A percentile compares a stretch with the other conserved stretches of the same genome.
Evolutionary conservation across 2,113 vertebrate genomes (phyloP).

Genomic region (Proteles cristata): DNA sequence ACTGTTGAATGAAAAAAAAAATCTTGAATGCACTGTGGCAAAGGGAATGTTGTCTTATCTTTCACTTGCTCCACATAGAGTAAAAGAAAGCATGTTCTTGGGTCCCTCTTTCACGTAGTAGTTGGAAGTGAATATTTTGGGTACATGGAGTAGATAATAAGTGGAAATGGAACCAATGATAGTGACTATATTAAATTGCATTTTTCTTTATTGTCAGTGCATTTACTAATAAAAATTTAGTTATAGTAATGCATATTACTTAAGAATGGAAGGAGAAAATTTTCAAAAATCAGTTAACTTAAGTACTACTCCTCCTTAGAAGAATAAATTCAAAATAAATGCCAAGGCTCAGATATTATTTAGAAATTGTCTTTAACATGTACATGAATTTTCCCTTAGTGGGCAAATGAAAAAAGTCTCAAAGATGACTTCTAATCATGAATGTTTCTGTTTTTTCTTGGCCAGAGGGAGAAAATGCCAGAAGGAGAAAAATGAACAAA

Average conservation of each 20-base stretch:
- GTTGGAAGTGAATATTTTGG: not conserved
- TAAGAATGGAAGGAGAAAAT: constrained; percentile 21
- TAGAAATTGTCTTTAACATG: not conserved
- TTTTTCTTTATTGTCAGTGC: not conserved
- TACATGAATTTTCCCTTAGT: constrained; percentile 52
- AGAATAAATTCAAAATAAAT: constrained; percentile 34
- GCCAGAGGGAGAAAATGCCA: not conserved
- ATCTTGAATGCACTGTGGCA: not conserved
- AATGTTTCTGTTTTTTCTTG: not conserved
- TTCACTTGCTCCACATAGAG: not conserved
- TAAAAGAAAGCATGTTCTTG: not conserved
- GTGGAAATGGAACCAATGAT: not conserved
- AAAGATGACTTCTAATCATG: constrained; percentile 25
- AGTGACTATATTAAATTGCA: not conserved
- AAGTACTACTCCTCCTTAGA: not conserved
- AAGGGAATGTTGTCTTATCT: not conserved
- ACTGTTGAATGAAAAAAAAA: not conserved
- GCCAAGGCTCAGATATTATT: not conserved
- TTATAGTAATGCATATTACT: not conserved
- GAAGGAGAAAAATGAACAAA: not conserved
- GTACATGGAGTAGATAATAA: not conserved
- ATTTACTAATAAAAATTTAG: constrained; percentile 59
- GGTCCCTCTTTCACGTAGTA: not conserved
- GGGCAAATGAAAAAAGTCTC: constrained; percentile 13
- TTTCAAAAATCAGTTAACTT: not conserved